These are phyloP conservation scores for Rhopilema esculentum DNA, from an alignment of 30 jellyfish, hydroid and myxozoan species.

Conservation along the genomic window DNA sequence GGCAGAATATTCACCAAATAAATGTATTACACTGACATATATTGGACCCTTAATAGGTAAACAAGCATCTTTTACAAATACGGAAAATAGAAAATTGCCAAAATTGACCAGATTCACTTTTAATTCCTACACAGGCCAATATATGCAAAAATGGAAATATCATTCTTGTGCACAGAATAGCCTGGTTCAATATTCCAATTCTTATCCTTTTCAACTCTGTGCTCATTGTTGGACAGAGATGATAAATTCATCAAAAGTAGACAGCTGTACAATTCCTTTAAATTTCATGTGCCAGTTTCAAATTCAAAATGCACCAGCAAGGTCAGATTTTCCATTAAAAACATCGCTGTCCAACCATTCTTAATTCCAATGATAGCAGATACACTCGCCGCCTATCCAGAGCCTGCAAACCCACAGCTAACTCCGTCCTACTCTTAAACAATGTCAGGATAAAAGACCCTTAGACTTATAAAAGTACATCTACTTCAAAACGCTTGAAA, in stretches of 20 bases:
- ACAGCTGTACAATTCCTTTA: constrained; percentile 15
- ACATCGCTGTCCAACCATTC: too few relatives aligned
- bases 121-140: constrained; percentile 4
- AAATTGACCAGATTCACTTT: constrained; percentile 23
- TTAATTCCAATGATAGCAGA: too few relatives aligned
- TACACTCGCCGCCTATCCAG: too few relatives aligned
- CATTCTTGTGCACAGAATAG: background rate
- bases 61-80: background rate
- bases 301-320: too few relatives aligned
- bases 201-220: constrained; percentile 11
- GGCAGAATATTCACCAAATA: background rate
- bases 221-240: constrained; percentile 41
- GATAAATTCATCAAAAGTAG: constrained; percentile 10
- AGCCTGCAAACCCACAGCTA: too few relatives aligned
- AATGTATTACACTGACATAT: background rate
- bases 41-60: background rate
- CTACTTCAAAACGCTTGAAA: too few relatives aligned
- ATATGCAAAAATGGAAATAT: background rate
- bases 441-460: too few relatives aligned
- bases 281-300: constrained; percentile 18
- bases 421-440: too few relatives aligned
- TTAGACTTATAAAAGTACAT: too few relatives aligned
- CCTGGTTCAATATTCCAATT: background rate
- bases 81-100: background rate
- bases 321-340: too few relatives aligned